Evolutionary conservation across 2,113 vertebrate genomes (phyloP).

Genomic region (Protomyctophum bolini): DNA sequence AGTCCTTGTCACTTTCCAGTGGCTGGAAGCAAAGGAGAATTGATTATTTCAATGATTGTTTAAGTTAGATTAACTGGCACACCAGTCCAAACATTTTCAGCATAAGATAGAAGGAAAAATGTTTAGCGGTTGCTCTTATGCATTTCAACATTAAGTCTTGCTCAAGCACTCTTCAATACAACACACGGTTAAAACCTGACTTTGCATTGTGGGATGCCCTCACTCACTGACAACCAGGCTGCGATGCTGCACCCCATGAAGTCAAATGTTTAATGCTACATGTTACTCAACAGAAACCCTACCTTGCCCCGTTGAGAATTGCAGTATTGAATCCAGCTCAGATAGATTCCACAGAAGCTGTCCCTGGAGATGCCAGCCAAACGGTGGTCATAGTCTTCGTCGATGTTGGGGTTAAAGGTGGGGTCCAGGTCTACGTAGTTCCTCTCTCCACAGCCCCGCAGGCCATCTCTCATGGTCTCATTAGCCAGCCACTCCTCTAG

Average conservation of each 20-base stretch:
- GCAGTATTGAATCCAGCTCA: constrained; percentile 98
- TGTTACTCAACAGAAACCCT: background rate
- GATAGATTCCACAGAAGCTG: constrained; percentile 94
- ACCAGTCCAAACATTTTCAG: too few species aligned
- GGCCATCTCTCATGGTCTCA: constrained; percentile 94
- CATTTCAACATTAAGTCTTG: too few species aligned
- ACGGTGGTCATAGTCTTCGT: constrained; percentile 97
- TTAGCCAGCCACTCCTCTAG: constrained; percentile 97
- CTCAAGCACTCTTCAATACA: too few species aligned
- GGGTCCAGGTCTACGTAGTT: constrained; percentile 98
- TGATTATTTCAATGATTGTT: too few species aligned
- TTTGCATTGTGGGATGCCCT: too few species aligned
- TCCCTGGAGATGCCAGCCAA: constrained; percentile 95
- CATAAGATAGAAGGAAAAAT: too few species aligned
- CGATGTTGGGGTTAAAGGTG: constrained; percentile 98
- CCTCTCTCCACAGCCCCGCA: constrained; percentile 87
- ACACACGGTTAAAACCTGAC: too few species aligned
- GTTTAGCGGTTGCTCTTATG: too few species aligned
- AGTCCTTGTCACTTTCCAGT: constrained; percentile 92
- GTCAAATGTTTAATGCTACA: too few species aligned
- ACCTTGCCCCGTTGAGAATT: constrained; percentile 91
- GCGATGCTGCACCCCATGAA: too few species aligned
- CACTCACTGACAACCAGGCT: too few species aligned
- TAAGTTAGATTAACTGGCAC: too few species aligned
- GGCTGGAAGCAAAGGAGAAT: constrained; percentile 73